phyloP scores from a whole-genome alignment of 92 coral and sea anemone species.

The Porites divaricata region DNA sequence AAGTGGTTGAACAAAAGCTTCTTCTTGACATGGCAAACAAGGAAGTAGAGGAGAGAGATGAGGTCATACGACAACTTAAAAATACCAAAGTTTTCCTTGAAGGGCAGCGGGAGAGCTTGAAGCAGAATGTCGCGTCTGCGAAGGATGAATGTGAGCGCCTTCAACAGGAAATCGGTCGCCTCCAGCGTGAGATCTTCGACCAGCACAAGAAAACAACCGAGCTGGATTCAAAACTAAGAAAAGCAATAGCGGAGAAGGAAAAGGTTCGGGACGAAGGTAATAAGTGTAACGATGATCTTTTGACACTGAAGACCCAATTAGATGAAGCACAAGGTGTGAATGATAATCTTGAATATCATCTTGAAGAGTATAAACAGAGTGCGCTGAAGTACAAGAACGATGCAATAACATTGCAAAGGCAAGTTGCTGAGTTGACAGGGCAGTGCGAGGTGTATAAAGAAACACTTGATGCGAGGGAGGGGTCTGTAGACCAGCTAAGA shows the following conservation, averaged over 20 bases:
- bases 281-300: conserved; percentile 57
- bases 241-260: conserved; percentile 54
- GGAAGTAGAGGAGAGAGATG: conserved; percentile 78
- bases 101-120: conserved; percentile 75
- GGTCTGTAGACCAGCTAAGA: conserved; percentile 60
- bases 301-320: conserved; percentile 58
- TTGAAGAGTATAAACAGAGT: conserved; percentile 71
- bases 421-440: conserved; percentile 63
- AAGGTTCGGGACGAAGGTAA: conserved; percentile 65
- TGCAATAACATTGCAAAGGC: conserved; percentile 55
- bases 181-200: conserved; percentile 75
- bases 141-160: conserved; percentile 79
- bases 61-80: conserved; percentile 73
- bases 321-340: conserved; percentile 63
- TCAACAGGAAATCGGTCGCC: conserved; percentile 61
- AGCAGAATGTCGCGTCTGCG: conserved; percentile 62
- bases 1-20: conserved; percentile 65
- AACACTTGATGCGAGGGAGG: conserved; percentile 71
- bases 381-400: conserved; percentile 72
- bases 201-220: conserved; percentile 75
- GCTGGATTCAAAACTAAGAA: conserved; percentile 72
- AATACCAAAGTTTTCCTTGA: conserved; percentile 75
- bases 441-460: conserved; percentile 64
- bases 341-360: conserved; percentile 48
- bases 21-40: conserved; percentile 70